A percentile compares a stretch with the other conserved stretches of the same genome.
These are phyloP conservation scores for Ephestia elutella DNA, from an alignment of 1,140 invertebrate species.

Conservation along the genomic window DNA sequence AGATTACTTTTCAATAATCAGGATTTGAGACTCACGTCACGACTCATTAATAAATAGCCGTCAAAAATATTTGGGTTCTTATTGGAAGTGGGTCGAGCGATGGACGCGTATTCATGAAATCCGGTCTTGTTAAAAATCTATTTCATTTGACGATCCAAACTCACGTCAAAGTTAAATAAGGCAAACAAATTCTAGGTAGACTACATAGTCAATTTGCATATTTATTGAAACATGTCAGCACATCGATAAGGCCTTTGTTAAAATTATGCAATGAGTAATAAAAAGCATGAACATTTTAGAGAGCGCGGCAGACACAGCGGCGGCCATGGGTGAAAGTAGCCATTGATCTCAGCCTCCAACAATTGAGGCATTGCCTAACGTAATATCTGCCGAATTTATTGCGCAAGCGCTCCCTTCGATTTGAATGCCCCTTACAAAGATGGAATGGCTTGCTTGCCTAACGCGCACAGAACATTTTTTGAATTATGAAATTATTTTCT, in stretches of 20 bases:
- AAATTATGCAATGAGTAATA: background rate
- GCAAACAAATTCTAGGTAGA: too few relatives aligned
- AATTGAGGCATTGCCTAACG: constrained; percentile 20
- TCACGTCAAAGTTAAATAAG: too few relatives aligned
- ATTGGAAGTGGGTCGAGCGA: too few relatives aligned
- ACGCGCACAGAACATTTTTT: background rate
- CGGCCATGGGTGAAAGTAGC: constrained; percentile 16
- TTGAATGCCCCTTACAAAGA: constrained; percentile 9
- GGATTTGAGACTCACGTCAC: too few relatives aligned
- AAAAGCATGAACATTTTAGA: constrained; percentile 4
- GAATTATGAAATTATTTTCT: background rate
- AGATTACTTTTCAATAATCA: too few relatives aligned
- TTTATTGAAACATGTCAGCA: background rate
- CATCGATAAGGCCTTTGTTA: background rate
- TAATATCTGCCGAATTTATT: constrained; percentile 14
- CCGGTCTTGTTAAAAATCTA: too few relatives aligned
- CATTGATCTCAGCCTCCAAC: constrained; percentile 15
- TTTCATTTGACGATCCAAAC: too few relatives aligned
- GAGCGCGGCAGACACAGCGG: constrained; percentile 7
- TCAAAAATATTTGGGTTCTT: too few relatives aligned
- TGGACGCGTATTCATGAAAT: too few relatives aligned
- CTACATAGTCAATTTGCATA: too few relatives aligned
- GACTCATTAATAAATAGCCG: too few relatives aligned
- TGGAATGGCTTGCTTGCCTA: background rate
- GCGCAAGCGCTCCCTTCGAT: constrained; percentile 18